Evolutionary conservation across 2,888 invertebrate species (phyloP), one percentile per base, ranked within the genome.

Genomic region (Phaonia tiefii): DNA sequence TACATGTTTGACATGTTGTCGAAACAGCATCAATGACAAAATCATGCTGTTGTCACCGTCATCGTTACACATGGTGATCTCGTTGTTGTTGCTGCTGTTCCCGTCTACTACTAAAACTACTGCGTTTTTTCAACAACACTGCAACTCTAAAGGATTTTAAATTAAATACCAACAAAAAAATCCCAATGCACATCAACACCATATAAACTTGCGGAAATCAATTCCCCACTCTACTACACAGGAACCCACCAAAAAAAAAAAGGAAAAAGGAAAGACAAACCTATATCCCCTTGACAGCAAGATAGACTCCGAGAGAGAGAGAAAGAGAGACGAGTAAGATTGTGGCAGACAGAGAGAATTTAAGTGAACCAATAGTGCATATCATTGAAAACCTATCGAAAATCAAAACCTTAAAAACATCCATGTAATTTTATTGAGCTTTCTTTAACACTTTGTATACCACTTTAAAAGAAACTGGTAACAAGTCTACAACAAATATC

Each of bases 21-120:
- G 26, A 67, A 49, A 67, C 49, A 67, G 49, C 51, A 31, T 63
- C 63, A 63, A 39, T 63, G 63, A n/a, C n/a, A n/a, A n/a, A n/a
- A n/a, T n/a, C n/a, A 63, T 63, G 63, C 63, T 63, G 42, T 22
- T 51, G 22, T 11, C 39, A 22, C 20, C 11, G 20, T 22, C 39
- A 22, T 63, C 42, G 63, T 42, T 63, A 42, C 39, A 37, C 22
- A 63, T 63, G 39, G 42, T 39, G 13, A 22, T 60, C 17, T 49
- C 26, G n/a, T 7, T 10, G 37, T 39, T 58, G 49, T 31, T 31
- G 58, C 26, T 15, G 25, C 10, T 26, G 13, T 26, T 26, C 26
- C n/a, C 26, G n/a, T 3, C 4, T n/a, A 31, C 31, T 5, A 31
- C 31, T 31, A n/a, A n/a, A n/a, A 8, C 31, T 31, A 8, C 31